These are phyloP conservation scores for Galerucella nymphaeae DNA, from an alignment of 2,888 invertebrate species.

Conservation along the genomic window DNA sequence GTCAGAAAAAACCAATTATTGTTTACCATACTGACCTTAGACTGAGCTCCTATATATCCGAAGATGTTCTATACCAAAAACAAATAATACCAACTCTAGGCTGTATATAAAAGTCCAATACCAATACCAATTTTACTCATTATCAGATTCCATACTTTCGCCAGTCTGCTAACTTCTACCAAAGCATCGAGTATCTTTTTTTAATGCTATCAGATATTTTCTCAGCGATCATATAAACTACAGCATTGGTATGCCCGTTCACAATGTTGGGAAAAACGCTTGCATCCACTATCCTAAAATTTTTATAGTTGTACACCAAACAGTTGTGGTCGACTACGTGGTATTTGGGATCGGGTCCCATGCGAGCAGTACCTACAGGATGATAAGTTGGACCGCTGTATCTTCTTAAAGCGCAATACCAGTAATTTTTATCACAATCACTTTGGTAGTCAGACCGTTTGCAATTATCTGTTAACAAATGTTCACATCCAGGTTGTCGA, in stretches of 20 bases:
- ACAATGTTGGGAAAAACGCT: conserved; percentile 68
- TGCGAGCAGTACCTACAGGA: conserved; percentile 67
- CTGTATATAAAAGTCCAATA: no score
- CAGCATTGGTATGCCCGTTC: conserved; percentile 67
- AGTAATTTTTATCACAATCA: conserved; percentile 64
- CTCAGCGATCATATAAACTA: conserved; percentile 69
- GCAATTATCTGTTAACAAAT: conserved; percentile 47
- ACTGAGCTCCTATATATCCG: no score
- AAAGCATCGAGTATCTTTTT: neutral
- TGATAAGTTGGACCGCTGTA: conserved; percentile 65
- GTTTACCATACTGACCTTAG: no score
- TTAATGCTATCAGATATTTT: conserved; percentile 54
- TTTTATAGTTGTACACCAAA: conserved; percentile 66
- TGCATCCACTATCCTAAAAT: conserved; percentile 68
- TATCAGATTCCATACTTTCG: no score
- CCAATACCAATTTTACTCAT: no score
- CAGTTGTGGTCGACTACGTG: conserved; percentile 69
- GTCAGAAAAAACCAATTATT: no score
- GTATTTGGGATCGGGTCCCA: conserved; percentile 66
- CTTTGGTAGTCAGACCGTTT: conserved; percentile 52
- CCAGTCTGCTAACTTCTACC: no score
- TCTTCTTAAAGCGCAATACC: conserved; percentile 65
- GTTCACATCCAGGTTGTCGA: conserved; percentile 42
- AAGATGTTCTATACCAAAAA: no score
- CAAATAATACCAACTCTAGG: no score